Evolutionary conservation across 2,113 vertebrate genomes (phyloP).

Genomic region (Motacilla tschutschensis): DNA sequence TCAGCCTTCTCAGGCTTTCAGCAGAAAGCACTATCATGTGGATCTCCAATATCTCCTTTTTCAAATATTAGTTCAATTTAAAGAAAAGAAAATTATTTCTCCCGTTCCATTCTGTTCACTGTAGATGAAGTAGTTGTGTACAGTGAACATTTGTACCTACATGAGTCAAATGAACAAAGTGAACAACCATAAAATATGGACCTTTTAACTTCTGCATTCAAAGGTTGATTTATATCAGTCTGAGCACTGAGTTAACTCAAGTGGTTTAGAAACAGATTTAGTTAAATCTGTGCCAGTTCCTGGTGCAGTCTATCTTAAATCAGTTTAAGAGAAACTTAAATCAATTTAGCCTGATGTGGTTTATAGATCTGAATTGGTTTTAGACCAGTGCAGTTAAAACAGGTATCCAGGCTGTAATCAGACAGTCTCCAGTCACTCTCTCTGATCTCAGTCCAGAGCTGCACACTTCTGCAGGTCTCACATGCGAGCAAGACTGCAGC

Average conservation of each 20-base stretch:
- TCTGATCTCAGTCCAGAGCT: not conserved
- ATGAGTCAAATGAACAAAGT: not conserved
- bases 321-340: constrained; percentile 35
- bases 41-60: not conserved
- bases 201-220: not conserved
- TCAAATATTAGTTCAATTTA: constrained; percentile 63
- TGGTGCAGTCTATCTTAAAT: constrained; percentile 14
- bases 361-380: constrained; percentile 14
- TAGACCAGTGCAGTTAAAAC: constrained; percentile 1
- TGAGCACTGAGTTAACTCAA: not conserved
- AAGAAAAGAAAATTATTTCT: constrained; percentile 12
- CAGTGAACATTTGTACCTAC: not conserved
- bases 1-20: constrained; percentile 33
- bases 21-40: not conserved
- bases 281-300: constrained; percentile 15
- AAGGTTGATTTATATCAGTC: not conserved
- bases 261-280: constrained; percentile 43
- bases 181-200: not conserved
- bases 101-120: not conserved
- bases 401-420: not conserved
- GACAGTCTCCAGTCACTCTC: not conserved
- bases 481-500: not conserved
- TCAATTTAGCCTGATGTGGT: not conserved
- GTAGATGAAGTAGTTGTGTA: constrained; percentile 20
- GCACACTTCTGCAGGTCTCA: not conserved